These are phyloP conservation scores for Epinephelus moara DNA, from an alignment of 2,113 vertebrate genomes.

Conservation along the genomic window DNA sequence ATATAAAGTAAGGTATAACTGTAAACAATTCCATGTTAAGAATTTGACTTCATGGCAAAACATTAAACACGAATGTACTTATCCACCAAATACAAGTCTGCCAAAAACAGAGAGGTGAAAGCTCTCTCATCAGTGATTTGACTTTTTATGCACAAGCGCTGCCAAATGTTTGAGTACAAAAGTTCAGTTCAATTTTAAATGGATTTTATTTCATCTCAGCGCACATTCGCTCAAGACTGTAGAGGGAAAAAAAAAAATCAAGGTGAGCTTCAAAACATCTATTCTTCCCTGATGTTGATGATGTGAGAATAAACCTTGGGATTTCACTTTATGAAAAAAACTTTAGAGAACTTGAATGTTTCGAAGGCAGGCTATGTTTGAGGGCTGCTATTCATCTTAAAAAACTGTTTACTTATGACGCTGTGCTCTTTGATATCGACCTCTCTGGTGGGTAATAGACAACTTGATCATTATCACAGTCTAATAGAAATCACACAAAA, in stretches of 20 bases:
- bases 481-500: background rate
- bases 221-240: constrained; percentile 1
- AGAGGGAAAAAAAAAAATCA: constrained; percentile 15
- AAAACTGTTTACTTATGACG: background rate
- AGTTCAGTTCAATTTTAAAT: constrained; percentile 14
- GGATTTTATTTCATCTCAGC: constrained; percentile 6
- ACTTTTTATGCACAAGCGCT: background rate
- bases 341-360: constrained; percentile 9
- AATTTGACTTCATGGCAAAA: background rate
- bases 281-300: background rate
- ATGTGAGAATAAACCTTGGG: constrained; percentile 20
- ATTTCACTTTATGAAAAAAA: background rate
- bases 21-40: too few relatives aligned
- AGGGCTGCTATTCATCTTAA: background rate
- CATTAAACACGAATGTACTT: background rate
- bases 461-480: constrained; percentile 2
- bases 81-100: background rate
- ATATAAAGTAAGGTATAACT: too few relatives aligned
- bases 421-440: constrained; percentile 2
- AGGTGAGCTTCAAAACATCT: constrained; percentile 42
- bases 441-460: background rate
- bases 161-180: constrained; percentile 6
- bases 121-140: background rate
- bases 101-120: background rate
- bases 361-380: background rate